Evolutionary conservation across 1,140 invertebrate species (phyloP), one percentile per base, ranked within the genome.

Genomic region (Drosophila sulfurigaster): DNA sequence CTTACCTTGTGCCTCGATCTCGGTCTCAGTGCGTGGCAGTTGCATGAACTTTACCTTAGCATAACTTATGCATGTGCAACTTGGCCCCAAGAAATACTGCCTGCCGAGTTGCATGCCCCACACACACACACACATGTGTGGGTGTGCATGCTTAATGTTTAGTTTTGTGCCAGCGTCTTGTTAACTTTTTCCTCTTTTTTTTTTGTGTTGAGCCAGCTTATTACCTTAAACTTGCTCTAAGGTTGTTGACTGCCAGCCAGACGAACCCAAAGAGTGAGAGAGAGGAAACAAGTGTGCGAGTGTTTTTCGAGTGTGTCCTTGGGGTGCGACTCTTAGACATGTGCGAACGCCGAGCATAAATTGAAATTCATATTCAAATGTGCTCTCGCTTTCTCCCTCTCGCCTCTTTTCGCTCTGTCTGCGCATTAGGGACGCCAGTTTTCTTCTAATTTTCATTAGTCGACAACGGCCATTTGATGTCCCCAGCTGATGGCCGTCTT

Each of bases 291-390:
- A 35, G 54, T 35, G 30, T 41, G 64, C 64, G 78, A 68, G 49
- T 72, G 46, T 65, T 51, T 7, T 10, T 10, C 8, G 60, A 28
- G 63, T 79, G 57, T 82, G 75, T 86, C 82, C 82, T 86, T 79
- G 82, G 81, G 76, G 64, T 78, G 79, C 58, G 67, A 45, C 82
- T 82, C 82, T 86, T 83, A 79, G 74, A 82, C 83, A 88, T 88
- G 83, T 87, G 72, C 83, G 71, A 15, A 45, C 60, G 30, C 25
- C 38, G 20, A 70, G 63, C 54, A 66, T 71, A 87, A 87, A 87
- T 87, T 88, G 78, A 87, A 89, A 87, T 89, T 88, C 83, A 89
- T 89, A 89, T 83, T 67, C 79, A 71, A 79, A 77, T 68, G 76
- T 72, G 59, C 28, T 30, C 25, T 35, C 41, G 6, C 30, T 6